phyloP scores from a whole-genome alignment of 2,113 vertebrate genomes.

The Pachycephala philippinensis region DNA sequence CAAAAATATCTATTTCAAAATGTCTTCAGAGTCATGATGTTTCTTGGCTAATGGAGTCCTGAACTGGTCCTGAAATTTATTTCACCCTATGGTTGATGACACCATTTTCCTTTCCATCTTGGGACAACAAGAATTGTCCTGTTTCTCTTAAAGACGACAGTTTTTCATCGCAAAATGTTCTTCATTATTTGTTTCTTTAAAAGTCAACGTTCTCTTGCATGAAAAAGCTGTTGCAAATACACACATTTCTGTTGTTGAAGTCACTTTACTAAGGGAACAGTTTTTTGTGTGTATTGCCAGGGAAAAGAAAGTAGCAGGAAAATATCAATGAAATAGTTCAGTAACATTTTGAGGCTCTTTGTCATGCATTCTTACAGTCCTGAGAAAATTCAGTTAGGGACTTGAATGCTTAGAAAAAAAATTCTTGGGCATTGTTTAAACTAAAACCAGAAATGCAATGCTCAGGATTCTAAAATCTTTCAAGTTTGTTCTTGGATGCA shows the following conservation, averaged over 20 bases:
- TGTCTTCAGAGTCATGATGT: background rate
- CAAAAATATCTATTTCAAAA: background rate
- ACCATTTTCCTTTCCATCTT: background rate
- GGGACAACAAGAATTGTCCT: background rate
- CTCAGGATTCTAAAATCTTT: background rate
- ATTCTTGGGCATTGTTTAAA: background rate
- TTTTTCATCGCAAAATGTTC: background rate
- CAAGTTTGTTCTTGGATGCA: background rate
- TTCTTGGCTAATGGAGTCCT: background rate
- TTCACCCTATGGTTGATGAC: background rate
- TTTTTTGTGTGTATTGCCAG: background rate
- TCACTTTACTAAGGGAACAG: background rate
- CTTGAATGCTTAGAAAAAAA: background rate
- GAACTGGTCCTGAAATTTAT: background rate
- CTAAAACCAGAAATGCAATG: background rate
- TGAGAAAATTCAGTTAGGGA: background rate
- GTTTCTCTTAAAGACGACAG: background rate
- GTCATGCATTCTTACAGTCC: background rate
- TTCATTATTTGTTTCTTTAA: constrained; percentile 7
- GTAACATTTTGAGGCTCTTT: background rate
- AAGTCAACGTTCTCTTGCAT: background rate
- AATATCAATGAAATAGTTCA: constrained; percentile 28
- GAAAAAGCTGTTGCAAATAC: background rate
- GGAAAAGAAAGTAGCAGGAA: background rate
- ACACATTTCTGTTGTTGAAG: background rate